Percentiles rank a stretch among this genome's conserved stretches.
Conservation (phyloP, 1,140 invertebrate genomes). For the Drusus annulatus region DNA sequence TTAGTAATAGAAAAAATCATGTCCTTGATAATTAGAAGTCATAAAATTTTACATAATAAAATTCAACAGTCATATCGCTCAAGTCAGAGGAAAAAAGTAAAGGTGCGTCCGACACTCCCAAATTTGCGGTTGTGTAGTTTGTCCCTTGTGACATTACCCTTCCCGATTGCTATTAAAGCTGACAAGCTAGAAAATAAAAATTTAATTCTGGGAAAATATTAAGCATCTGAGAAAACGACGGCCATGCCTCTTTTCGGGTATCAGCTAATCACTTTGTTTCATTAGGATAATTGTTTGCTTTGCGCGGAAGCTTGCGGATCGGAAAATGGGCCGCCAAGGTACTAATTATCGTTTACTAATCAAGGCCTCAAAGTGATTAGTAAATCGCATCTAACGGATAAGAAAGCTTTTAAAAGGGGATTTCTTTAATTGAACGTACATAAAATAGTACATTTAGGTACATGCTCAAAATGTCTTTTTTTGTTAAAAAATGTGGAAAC, state of each 20-base stretch:
- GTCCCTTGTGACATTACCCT: conserved; percentile 22
- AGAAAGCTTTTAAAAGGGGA: too few relatives aligned
- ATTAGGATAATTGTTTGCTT: conserved; percentile 55
- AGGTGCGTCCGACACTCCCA: conserved; percentile 33
- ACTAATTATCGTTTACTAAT: not conserved
- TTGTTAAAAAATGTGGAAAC: too few relatives aligned
- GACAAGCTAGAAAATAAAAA: conserved; percentile 30
- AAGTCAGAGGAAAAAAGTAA: not conserved
- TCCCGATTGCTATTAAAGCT: conserved; percentile 9
- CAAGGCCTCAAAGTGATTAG: not conserved
- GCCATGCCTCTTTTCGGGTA: conserved; percentile 41
- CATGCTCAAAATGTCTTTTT: too few relatives aligned
- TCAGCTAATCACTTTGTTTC: conserved; percentile 58
- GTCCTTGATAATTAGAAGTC: too few relatives aligned
- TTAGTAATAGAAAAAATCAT: too few relatives aligned
- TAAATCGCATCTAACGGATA: not conserved
- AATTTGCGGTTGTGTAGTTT: conserved; percentile 9
- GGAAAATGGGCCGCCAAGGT: not conserved
- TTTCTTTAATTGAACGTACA: too few relatives aligned
- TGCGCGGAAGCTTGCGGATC: conserved; percentile 18
- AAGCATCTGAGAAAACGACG: conserved; percentile 49
- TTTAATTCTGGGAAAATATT: conserved; percentile 35
- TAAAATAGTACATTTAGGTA: too few relatives aligned
- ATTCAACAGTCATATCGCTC: conserved; percentile 1
- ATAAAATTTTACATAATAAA: not conserved